Conservation (phyloP, 2,888 invertebrate genomes). For the Volucella inanis region DNA sequence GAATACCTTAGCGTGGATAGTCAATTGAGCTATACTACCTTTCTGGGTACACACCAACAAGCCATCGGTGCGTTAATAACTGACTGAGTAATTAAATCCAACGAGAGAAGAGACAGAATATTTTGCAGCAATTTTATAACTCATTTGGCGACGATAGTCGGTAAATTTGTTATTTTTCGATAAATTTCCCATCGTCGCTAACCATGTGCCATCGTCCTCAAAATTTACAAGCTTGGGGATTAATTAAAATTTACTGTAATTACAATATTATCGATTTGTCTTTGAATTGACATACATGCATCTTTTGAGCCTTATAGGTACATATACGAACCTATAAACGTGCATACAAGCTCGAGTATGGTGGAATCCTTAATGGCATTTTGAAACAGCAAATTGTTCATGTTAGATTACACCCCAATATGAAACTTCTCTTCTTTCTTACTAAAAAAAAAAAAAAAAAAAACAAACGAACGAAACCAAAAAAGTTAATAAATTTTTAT, state of each 20-base stretch:
- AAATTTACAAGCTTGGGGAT: slow-evolving; percentile 44
- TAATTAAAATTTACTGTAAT: slow-evolving; percentile 72
- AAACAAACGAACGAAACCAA: no score
- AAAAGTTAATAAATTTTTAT: slow-evolving; percentile 63
- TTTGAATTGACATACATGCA: background rate
- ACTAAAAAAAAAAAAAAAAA: background rate
- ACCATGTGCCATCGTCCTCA: slow-evolving; percentile 20
- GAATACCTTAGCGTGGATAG: slow-evolving; percentile 15
- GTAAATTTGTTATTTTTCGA: slow-evolving; percentile 66
- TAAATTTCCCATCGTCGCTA: slow-evolving; percentile 55
- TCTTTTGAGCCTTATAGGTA: no score
- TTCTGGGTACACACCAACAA: background rate
- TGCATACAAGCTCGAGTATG: background rate
- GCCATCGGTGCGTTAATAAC: slow-evolving; percentile 56
- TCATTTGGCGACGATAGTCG: slow-evolving; percentile 59
- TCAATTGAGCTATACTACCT: background rate
- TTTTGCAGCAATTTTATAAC: slow-evolving; percentile 66
- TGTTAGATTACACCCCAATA: background rate
- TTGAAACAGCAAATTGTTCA: slow-evolving; percentile 1
- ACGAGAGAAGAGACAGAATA: slow-evolving; percentile 35
- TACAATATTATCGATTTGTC: slow-evolving; percentile 67
- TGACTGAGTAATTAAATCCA: slow-evolving; percentile 61
- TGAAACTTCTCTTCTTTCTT: background rate
- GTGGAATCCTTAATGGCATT: background rate
- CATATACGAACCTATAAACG: background rate